These are phyloP conservation scores for Sebastes melanostomus DNA, from an alignment of 2,797 vertebrate species.

Conservation along the genomic window DNA sequence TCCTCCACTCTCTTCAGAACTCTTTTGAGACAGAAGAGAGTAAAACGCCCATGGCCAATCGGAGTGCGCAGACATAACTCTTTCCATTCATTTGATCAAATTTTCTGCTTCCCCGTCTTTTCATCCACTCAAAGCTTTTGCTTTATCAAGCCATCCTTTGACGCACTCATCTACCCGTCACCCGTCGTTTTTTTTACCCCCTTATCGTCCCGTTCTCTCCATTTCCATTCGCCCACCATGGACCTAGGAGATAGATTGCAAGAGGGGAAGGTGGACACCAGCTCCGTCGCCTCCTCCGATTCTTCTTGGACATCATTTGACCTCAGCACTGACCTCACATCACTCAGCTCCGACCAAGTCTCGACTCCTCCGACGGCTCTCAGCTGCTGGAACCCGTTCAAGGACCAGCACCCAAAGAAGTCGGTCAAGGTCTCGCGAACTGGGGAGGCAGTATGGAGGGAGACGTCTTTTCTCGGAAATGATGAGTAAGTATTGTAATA, in stretches of 20 bases:
- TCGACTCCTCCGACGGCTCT: conserved; percentile 34
- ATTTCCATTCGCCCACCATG: conserved; percentile 30
- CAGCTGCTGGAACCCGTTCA: neutral
- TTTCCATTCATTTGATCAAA: neutral
- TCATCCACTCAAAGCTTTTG: neutral
- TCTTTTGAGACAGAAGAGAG: neutral
- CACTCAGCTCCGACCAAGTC: conserved; percentile 58
- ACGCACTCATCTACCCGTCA: neutral
- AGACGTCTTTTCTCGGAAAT: conserved; percentile 74
- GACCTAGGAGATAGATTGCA: conserved; percentile 28
- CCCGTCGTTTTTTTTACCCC: neutral
- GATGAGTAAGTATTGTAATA: conserved; percentile 61
- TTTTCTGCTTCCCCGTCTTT: neutral
- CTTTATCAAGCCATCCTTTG: neutral
- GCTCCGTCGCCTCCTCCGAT: conserved; percentile 50
- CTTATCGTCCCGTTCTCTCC: neutral
- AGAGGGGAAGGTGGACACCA: conserved; percentile 39
- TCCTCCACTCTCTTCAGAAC: neutral
- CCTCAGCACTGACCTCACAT: conserved; percentile 70
- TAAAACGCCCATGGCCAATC: neutral
- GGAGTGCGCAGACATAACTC: neutral
- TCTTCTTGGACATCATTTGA: conserved; percentile 70
- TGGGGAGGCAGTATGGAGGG: conserved; percentile 48
- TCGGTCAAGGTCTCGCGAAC: neutral
- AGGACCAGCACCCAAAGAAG: neutral